Evolutionary conservation across 2,888 invertebrate genomes (phyloP), one percentile per base, ranked within the genome.

Genomic region (Plusia festucae): DNA sequence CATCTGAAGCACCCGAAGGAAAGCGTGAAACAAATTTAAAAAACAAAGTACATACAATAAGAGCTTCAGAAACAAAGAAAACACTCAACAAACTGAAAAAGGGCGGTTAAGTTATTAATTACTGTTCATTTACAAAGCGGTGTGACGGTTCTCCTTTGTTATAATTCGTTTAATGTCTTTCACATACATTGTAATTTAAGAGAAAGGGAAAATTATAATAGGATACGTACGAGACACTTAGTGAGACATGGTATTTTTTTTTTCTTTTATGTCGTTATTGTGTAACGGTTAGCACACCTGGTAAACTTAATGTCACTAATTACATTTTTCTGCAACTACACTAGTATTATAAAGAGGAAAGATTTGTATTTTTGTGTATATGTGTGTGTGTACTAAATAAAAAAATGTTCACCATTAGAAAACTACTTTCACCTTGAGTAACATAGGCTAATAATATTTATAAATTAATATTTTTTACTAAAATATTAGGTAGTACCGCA

Each of bases 71-170:
- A 69, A 81, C 71, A 74, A 78, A 81, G 68, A 63, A 66, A 68
- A 68, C 67, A 67, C 55, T 59, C 46, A 34, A 54, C 61, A 70
- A 76, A 68, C 68, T 30, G 64, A 56, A 59, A 77, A 70, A 57
- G 56, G 72, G 69, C 57, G 76, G 64, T 63, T 66, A 78, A 82
- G 69, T 78, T 78, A 79, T 77, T 79, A 82, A 81, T 84, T 80
- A 82, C 75, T 62, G 73, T 68, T 64, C 65, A 68, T 72, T 73
- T 65, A 73, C 74, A 71, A 70, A 76, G 75, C 59, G 75, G 74
- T 67, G 75, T 74, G 72, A 73, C 62, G 40, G 75, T 68, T 73
- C 60, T 54, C 60, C 68, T 72, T 60, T 66, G 63, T 70, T 65
- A 63, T 61, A 71, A 64, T 70, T 66, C 32, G 70, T 66, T 71